Percentiles rank a stretch among this genome's conserved stretches.
Evolutionary conservation across 2,888 invertebrate species (phyloP).

Genomic region (Hoplodrina ambigua): DNA sequence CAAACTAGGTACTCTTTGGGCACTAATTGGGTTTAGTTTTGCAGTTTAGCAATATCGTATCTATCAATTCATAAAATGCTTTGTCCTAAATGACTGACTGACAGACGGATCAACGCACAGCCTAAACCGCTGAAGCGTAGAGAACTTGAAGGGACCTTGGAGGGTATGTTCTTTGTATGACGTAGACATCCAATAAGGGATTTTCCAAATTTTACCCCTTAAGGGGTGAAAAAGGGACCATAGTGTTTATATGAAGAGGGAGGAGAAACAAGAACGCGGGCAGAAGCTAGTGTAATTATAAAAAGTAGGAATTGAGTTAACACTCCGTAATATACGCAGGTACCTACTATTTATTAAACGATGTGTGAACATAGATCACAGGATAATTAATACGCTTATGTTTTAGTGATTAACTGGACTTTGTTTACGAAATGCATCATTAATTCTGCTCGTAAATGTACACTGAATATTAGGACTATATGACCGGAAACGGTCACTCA

Average conservation of each 20-base stretch:
- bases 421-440: constrained; percentile 36
- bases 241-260: no score
- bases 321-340: constrained; percentile 4
- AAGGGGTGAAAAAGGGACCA: no score
- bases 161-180: no score
- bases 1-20: no score
- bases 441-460: constrained; percentile 18
- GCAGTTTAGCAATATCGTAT: constrained; percentile 10
- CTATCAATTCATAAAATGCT: no score
- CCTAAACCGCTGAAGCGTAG: no score
- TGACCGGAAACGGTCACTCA: not conserved
- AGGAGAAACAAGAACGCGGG: not conserved
- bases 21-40: not conserved
- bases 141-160: no score
- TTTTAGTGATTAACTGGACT: constrained; percentile 32
- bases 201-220: no score
- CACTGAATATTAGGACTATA: not conserved
- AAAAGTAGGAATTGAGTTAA: constrained; percentile 19
- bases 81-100: no score
- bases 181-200: no score
- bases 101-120: no score
- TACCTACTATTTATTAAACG: constrained; percentile 20
- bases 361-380: constrained; percentile 34
- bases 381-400: constrained; percentile 33
- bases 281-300: not conserved